Evolutionary conservation across 2,797 vertebrate genomes (phyloP).

Genomic region (Numenius phaeopus): DNA sequence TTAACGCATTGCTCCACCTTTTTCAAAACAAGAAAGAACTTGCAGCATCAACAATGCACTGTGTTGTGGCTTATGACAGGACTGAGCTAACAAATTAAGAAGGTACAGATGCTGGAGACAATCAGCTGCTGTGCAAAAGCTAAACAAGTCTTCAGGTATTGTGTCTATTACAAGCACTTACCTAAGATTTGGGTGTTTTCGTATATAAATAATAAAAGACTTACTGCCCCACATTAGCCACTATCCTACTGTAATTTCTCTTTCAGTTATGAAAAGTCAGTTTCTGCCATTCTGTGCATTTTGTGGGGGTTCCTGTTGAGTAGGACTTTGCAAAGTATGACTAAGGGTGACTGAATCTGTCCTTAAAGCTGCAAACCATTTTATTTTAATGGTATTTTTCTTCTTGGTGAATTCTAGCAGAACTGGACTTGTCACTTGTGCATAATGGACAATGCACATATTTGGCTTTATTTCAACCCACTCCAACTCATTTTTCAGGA

Average conservation of each 20-base stretch:
- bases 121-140: neutral
- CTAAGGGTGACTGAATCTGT: neutral
- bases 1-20: neutral
- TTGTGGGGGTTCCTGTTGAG: neutral
- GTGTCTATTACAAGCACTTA: neutral
- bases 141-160: neutral
- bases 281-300: neutral
- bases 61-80: neutral
- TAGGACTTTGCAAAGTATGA: neutral
- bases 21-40: neutral
- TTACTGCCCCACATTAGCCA: neutral
- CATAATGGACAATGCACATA: neutral
- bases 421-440: neutral
- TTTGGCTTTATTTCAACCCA: neutral
- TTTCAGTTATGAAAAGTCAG: neutral
- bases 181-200: neutral
- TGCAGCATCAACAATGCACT: neutral
- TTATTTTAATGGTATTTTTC: neutral
- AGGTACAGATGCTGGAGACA: neutral
- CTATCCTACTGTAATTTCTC: neutral
- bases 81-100: neutral
- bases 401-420: neutral
- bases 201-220: neutral
- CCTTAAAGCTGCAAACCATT: neutral
- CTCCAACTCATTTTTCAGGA: neutral